These are phyloP conservation scores for Dermochelys coriacea DNA, from an alignment of 2,797 vertebrate species.

Conservation along the genomic window DNA sequence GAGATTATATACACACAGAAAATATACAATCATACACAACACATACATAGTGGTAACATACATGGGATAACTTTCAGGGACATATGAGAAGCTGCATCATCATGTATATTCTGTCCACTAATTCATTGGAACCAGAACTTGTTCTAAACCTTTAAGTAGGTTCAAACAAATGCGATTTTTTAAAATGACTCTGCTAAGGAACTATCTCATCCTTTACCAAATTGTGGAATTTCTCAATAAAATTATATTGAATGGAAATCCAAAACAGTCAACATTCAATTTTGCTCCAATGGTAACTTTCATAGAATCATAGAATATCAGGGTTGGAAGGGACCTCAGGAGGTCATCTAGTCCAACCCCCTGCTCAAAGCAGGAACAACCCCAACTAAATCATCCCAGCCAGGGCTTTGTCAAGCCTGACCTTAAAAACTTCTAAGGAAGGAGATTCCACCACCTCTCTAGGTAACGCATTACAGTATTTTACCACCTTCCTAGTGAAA, in stretches of 20 bases:
- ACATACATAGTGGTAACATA: background rate
- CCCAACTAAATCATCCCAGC: no score
- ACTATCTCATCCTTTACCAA: background rate
- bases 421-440: no score
- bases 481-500: no score
- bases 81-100: background rate
- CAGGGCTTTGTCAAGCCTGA: no score
- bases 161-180: background rate
- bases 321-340: no score
- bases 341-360: no score
- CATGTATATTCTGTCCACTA: background rate
- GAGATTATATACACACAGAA: background rate
- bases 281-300: background rate
- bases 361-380: no score
- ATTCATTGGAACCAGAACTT: background rate
- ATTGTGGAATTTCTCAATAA: background rate
- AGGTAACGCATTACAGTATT: no score
- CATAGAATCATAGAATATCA: no score
- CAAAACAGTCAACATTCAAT: background rate
- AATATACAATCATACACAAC: background rate
- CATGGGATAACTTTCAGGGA: background rate
- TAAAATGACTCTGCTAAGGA: background rate
- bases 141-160: background rate
- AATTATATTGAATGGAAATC: background rate
- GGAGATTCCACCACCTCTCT: no score